A percentile compares a stretch with the other conserved stretches of the same genome.
Evolutionary conservation across 1,140 invertebrate genomes (phyloP).

Genomic region (Grapholita molesta): DNA sequence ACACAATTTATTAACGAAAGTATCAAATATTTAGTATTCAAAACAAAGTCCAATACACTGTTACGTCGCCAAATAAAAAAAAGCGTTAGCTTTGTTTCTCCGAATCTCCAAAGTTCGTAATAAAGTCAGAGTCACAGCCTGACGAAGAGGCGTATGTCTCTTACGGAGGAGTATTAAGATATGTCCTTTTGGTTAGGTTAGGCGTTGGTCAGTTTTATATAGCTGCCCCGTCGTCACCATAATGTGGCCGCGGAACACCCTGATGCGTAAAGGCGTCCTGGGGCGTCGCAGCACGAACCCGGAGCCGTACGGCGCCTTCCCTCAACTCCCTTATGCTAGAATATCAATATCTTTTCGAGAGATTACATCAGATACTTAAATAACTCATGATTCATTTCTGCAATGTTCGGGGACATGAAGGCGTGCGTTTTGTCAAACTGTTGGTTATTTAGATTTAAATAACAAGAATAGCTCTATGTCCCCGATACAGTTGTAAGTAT

Average conservation of each 20-base stretch:
- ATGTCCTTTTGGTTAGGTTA: conserved; percentile 5
- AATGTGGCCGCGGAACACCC: conserved; percentile 50
- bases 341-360: conserved; percentile 26
- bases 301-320: conserved; percentile 51
- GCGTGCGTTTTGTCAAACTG: neutral
- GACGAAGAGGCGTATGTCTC: neutral
- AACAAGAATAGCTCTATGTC: too few species aligned
- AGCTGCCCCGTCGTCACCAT: conserved; percentile 56
- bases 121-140: neutral
- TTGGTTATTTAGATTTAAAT: neutral
- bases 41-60: neutral
- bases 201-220: conserved; percentile 33
- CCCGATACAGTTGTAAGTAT: too few species aligned
- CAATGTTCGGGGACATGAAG: neutral
- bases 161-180: neutral
- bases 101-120: neutral
- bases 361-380: conserved; percentile 12
- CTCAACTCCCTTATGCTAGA: conserved; percentile 7
- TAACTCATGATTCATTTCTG: conserved; percentile 5
- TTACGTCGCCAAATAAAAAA: neutral
- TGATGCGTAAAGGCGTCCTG: conserved; percentile 55
- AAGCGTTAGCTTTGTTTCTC: neutral
- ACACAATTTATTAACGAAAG: too few species aligned
- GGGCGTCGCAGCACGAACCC: conserved; percentile 47
- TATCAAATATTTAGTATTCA: too few species aligned